phyloP scores from a whole-genome alignment of 2,888 invertebrate genomes.

The Brenthis daphne region DNA sequence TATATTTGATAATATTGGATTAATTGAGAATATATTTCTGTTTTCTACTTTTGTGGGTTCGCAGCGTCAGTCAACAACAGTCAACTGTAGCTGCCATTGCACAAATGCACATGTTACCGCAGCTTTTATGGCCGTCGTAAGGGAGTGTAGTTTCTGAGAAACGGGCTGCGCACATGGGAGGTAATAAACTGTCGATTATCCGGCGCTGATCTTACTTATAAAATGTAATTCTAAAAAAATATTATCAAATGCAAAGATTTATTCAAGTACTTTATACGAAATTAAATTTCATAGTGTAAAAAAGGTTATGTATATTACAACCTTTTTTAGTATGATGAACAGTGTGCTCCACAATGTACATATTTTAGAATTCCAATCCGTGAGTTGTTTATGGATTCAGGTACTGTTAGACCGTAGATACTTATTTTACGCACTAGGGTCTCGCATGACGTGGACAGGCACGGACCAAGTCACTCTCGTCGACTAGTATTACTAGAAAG shows the following conservation, averaged over 20 bases:
- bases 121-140: conserved; percentile 74
- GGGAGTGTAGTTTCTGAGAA: conserved; percentile 74
- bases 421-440: neutral
- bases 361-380: neutral
- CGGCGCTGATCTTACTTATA: conserved; percentile 50
- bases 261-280: no score
- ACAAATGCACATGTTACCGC: conserved; percentile 75
- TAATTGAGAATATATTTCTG: neutral
- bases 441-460: no score
- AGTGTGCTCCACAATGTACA: neutral
- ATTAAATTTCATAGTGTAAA: no score
- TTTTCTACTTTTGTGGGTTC: conserved; percentile 15
- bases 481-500: no score
- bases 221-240: neutral
- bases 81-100: conserved; percentile 32
- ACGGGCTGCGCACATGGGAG: conserved; percentile 68
- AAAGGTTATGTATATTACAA: no score
- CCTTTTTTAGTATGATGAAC: no score
- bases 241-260: neutral
- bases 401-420: conserved; percentile 1
- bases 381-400: conserved; percentile 13
- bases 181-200: conserved; percentile 71
- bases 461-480: no score
- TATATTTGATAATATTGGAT: neutral
- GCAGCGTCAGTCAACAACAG: conserved; percentile 12